Conservation (phyloP, 2,888 invertebrate species). For the Pseudococcus longispinus region DNA sequence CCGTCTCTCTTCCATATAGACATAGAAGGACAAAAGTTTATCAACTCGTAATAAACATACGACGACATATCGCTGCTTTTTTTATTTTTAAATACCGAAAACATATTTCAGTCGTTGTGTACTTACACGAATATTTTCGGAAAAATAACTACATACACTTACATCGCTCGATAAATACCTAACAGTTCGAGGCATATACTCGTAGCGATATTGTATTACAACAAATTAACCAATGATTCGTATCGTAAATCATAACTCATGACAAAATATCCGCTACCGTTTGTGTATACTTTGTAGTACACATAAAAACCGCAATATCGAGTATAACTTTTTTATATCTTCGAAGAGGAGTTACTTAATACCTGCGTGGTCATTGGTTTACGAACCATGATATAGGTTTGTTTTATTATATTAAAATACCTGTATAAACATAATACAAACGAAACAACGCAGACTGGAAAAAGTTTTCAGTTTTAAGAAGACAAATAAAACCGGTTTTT, state of each 20-base stretch:
- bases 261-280: neutral
- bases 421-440: neutral
- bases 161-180: neutral
- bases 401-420: neutral
- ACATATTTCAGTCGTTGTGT: neutral
- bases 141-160: neutral
- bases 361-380: neutral
- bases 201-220: neutral
- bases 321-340: neutral
- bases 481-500: slow-evolving; percentile 30
- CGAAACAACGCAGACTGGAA: neutral
- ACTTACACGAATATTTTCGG: neutral
- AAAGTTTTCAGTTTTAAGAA: neutral
- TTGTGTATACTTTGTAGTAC: neutral
- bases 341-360: neutral
- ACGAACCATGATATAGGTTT: neutral
- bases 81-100: neutral
- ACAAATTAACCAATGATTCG: neutral
- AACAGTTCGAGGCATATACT: neutral
- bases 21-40: slow-evolving; percentile 29
- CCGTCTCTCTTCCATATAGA: neutral
- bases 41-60: slow-evolving; percentile 15
- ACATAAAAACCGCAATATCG: neutral
- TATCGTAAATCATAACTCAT: neutral
- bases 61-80: neutral